Conservation (phyloP, 2,113 vertebrate species). For the Silurus meridionalis region DNA sequence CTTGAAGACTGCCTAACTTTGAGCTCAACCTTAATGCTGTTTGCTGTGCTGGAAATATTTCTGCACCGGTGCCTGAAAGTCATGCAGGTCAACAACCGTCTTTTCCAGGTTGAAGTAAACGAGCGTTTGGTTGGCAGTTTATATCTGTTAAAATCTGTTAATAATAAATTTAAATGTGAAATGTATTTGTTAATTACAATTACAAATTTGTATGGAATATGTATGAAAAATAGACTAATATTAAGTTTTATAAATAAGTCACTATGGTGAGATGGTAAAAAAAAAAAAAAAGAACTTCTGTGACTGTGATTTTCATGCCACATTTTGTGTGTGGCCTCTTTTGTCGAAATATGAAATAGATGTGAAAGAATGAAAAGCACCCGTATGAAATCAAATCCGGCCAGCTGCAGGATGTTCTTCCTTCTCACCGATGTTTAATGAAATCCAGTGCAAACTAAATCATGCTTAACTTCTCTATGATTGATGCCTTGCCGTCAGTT, state of each 20-base stretch:
- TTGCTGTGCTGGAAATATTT: constrained; percentile 51
- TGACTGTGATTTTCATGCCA: constrained; percentile 46
- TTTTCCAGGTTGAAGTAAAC: constrained; percentile 14
- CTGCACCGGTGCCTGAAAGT: constrained; percentile 51
- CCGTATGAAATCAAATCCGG: constrained; percentile 59
- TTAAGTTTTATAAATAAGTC: neutral
- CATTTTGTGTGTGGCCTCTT: constrained; percentile 48
- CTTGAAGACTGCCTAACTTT: constrained; percentile 51
- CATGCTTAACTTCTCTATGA: constrained; percentile 53
- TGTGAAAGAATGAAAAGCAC: constrained; percentile 49
- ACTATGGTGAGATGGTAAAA: neutral
- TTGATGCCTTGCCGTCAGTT: constrained; percentile 50
- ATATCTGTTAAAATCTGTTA: neutral
- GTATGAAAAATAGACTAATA: neutral
- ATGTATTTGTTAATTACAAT: too few species aligned
- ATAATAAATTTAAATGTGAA: neutral
- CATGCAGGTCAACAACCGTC: constrained; percentile 47
- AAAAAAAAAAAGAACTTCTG: neutral
- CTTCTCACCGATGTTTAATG: constrained; percentile 54
- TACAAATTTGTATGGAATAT: too few species aligned
- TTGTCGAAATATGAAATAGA: constrained; percentile 42
- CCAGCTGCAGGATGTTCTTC: constrained; percentile 57
- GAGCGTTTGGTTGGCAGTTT: neutral
- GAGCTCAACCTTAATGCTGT: constrained; percentile 53
- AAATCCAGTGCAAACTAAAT: constrained; percentile 58